A percentile compares a stretch with the other conserved stretches of the same genome.
Conservation (phyloP, 2,113 vertebrate species). For the Hepsetus odoe region DNA sequence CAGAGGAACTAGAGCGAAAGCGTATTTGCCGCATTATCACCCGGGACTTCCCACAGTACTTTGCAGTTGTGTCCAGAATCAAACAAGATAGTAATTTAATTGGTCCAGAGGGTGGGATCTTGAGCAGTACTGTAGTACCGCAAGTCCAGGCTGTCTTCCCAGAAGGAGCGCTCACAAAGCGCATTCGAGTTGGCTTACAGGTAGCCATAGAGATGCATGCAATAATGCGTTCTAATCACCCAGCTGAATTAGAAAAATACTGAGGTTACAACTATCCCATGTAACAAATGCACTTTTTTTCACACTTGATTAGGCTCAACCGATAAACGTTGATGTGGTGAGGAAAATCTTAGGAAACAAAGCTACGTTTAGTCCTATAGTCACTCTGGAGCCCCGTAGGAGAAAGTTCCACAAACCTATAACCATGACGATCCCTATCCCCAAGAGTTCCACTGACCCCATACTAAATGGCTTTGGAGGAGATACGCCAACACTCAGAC, state of each 20-base stretch:
- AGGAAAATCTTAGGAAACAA: conserved; percentile 94
- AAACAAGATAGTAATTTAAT: conserved; percentile 97
- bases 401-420: conserved; percentile 99
- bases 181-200: conserved; percentile 96
- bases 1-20: conserved; percentile 92
- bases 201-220: conserved; percentile 67
- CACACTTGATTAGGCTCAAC: conserved; percentile 81
- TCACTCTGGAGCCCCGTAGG: conserved; percentile 93
- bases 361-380: conserved; percentile 95
- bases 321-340: conserved; percentile 85
- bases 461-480: conserved; percentile 86
- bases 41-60: conserved; percentile 96
- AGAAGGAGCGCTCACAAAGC: conserved; percentile 93
- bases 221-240: too few relatives aligned
- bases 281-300: too few relatives aligned
- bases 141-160: conserved; percentile 97
- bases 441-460: conserved; percentile 85
- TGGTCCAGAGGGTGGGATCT: conserved; percentile 94
- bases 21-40: conserved; percentile 97
- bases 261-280: too few relatives aligned
- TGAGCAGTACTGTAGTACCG: conserved; percentile 94
- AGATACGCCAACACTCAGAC: conserved; percentile 87
- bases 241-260: too few relatives aligned
- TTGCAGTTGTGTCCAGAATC: conserved; percentile 93
- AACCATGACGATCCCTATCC: conserved; percentile 96